Evolutionary conservation across 2,797 vertebrate genomes (phyloP).

Genomic region (Ctenochaetus hawaiiensis): DNA sequence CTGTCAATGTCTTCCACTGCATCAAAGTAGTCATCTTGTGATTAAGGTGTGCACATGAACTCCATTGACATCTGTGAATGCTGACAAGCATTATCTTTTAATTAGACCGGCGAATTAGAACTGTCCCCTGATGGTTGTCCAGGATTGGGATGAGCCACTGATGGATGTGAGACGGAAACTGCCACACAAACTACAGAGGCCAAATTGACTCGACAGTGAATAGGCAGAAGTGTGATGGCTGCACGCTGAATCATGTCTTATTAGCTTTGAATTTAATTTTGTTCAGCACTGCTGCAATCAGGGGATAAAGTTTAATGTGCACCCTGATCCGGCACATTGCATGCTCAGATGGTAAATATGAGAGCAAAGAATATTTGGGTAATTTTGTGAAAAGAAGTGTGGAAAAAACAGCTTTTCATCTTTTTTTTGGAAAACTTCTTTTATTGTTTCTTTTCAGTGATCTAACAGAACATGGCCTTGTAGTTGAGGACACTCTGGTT

Average conservation of each 20-base stretch:
- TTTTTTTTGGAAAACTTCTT: constrained; percentile 1
- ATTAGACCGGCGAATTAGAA: constrained; percentile 74
- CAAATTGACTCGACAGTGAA: constrained; percentile 71
- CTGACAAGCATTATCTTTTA: constrained; percentile 82
- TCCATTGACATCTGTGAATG: constrained; percentile 64
- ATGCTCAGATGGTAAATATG: constrained; percentile 3
- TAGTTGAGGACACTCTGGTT: constrained; percentile 36
- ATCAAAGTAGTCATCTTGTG: constrained; percentile 71
- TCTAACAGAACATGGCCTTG: constrained; percentile 26
- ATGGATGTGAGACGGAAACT: constrained; percentile 71
- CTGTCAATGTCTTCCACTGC: constrained; percentile 50
- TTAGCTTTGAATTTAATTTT: constrained; percentile 63
- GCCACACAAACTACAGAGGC: constrained; percentile 57
- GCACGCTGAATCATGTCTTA: constrained; percentile 58
- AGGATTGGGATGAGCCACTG: constrained; percentile 61
- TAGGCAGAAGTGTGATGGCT: constrained; percentile 50
- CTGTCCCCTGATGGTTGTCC: constrained; percentile 59
- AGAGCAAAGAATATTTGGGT: constrained; percentile 14
- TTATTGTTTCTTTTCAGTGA: constrained; percentile 9
- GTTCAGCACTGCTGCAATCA: constrained; percentile 34
- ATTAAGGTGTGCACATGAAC: constrained; percentile 72
- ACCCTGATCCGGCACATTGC: constrained; percentile 9
- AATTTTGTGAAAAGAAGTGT: constrained; percentile 14
- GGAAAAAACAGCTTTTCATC: neutral
- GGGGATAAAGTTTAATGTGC: constrained; percentile 34